Conservation (phyloP, 37 sponge, comb jelly and placozoan species). For the Agelas oroides region DNA sequence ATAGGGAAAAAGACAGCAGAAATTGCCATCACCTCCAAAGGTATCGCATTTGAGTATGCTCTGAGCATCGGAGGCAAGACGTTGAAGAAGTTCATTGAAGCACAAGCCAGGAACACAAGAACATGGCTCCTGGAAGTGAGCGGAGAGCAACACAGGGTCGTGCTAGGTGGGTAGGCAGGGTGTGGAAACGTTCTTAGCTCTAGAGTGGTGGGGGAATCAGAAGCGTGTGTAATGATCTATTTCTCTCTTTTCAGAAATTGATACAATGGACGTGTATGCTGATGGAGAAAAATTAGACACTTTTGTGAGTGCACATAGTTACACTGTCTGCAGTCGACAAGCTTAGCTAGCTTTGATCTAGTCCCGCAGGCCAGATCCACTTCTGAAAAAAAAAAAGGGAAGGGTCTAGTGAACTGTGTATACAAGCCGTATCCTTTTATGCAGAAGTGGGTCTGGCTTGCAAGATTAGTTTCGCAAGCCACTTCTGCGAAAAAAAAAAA, state of each 20-base stretch:
- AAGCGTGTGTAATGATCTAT: too few relatives aligned
- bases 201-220: too few relatives aligned
- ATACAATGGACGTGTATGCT: conserved; percentile 90
- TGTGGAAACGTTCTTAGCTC: neutral
- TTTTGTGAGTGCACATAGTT: conserved; percentile 79
- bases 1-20: conserved; percentile 72
- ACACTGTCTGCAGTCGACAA: too few relatives aligned
- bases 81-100: conserved; percentile 82
- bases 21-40: conserved; percentile 77
- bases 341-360: too few relatives aligned
- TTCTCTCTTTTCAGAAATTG: conserved; percentile 61
- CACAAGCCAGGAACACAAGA: conserved; percentile 80
- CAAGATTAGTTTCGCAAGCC: too few relatives aligned
- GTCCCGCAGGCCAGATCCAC: too few relatives aligned
- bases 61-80: conserved; percentile 86
- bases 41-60: conserved; percentile 78
- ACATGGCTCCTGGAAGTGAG: conserved; percentile 81
- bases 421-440: too few relatives aligned
- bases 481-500: too few relatives aligned
- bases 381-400: too few relatives aligned
- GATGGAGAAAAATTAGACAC: conserved; percentile 85
- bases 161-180: conserved; percentile 69
- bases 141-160: conserved; percentile 83
- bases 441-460: too few relatives aligned
- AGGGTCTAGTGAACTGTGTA: too few relatives aligned